These are phyloP conservation scores for Cliona cf. orientalis DNA, from an alignment of 37 sponge, comb jelly and placozoan species.

Conservation along the genomic window DNA sequence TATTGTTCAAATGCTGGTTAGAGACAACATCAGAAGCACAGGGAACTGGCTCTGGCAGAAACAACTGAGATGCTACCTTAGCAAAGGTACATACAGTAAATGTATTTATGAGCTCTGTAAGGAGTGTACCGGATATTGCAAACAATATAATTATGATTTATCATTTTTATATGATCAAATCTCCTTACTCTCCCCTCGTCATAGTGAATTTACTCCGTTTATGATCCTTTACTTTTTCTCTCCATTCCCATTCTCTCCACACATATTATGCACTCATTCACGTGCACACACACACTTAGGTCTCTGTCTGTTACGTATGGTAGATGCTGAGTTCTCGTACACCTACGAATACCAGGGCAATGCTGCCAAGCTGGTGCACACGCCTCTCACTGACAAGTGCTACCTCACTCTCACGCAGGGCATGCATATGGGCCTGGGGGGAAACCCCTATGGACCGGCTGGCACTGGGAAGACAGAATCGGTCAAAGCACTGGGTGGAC, in stretches of 20 bases:
- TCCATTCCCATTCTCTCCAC: background rate
- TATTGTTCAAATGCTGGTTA: constrained; percentile 66
- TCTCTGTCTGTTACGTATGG: constrained; percentile 77
- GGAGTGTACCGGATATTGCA: too few species aligned
- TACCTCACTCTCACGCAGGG: constrained; percentile 99
- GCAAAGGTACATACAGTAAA: constrained; percentile 55
- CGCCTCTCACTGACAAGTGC: constrained; percentile 99
- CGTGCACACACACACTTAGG: constrained; percentile 14
- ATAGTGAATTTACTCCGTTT: too few species aligned
- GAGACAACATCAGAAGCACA: constrained; percentile 9
- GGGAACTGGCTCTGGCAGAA: constrained; percentile 98
- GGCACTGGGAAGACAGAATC: constrained; percentile 99
- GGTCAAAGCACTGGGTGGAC: constrained; percentile 96
- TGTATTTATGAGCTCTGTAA: too few species aligned
- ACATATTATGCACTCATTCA: background rate
- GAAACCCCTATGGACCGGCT: constrained; percentile 99
- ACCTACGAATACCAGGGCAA: constrained; percentile 99
- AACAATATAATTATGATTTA: too few species aligned
- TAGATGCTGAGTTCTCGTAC: constrained; percentile 94
- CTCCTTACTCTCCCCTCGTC: too few species aligned
- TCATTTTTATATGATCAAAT: too few species aligned
- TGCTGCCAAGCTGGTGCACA: constrained; percentile 98
- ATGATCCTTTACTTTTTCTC: too few species aligned
- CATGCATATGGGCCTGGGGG: constrained; percentile 96
- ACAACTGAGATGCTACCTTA: constrained; percentile 88